Evolutionary conservation across 2,113 vertebrate species (phyloP).

Genomic region (Macquaria ambigua): DNA sequence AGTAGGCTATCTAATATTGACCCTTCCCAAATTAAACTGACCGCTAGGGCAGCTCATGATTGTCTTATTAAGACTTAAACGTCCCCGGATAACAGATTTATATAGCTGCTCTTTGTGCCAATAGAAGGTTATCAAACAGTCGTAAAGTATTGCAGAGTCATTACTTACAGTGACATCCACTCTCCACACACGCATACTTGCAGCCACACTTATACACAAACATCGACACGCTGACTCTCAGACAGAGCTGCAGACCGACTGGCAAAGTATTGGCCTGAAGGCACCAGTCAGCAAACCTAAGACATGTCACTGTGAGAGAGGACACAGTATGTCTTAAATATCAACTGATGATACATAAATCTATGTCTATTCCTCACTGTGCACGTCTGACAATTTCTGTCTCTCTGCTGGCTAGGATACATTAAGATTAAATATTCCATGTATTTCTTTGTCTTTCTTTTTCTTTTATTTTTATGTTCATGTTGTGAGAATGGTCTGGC

Average conservation of each 20-base stretch:
- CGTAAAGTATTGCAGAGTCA: conserved; percentile 56
- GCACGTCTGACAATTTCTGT: conserved; percentile 11
- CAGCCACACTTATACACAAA: conserved; percentile 1
- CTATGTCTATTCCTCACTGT: neutral
- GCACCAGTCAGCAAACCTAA: conserved; percentile 33
- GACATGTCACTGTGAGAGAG: conserved; percentile 44
- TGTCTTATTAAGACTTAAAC: conserved; percentile 81
- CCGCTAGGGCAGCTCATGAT: conserved; percentile 47
- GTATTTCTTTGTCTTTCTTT: neutral
- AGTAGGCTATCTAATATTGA: conserved; percentile 40
- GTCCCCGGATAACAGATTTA: conserved; percentile 80
- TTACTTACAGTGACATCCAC: conserved; percentile 45
- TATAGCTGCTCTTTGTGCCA: conserved; percentile 81
- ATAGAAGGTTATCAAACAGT: conserved; percentile 83
- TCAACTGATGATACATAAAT: conserved; percentile 34
- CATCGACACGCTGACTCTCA: neutral
- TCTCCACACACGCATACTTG: conserved; percentile 4
- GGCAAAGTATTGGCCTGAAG: conserved; percentile 5
- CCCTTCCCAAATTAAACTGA: conserved; percentile 61
- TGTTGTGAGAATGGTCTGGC: conserved; percentile 5
- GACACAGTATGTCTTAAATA: conserved; percentile 31
- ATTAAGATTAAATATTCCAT: neutral
- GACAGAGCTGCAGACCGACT: conserved; percentile 22
- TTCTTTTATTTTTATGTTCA: neutral
- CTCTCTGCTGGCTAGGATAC: conserved; percentile 5